Conservation (phyloP, 2,797 vertebrate genomes). For the Enteromius treurensis region DNA sequence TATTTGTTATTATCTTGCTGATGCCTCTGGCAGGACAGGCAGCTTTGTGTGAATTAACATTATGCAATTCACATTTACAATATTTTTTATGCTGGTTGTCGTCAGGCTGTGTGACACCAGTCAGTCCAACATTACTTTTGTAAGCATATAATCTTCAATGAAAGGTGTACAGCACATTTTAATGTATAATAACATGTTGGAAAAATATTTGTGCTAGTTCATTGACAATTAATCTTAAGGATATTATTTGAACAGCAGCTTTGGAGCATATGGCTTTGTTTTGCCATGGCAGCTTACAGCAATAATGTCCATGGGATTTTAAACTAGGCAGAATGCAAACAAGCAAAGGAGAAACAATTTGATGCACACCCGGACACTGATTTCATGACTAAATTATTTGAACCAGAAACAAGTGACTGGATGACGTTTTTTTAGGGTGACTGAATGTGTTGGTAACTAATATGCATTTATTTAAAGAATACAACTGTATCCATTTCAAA, state of each 20-base stretch:
- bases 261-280: constrained; percentile 25
- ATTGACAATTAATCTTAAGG: constrained; percentile 45
- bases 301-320: constrained; percentile 31
- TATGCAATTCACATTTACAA: background rate
- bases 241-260: constrained; percentile 27
- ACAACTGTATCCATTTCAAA: background rate
- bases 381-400: background rate
- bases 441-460: too few species aligned
- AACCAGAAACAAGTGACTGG: background rate
- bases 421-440: background rate
- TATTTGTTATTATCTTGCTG: background rate
- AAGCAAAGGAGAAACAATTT: background rate
- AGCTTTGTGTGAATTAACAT: background rate
- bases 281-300: constrained; percentile 10
- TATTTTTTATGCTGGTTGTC: background rate
- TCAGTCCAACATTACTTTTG: background rate
- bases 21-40: constrained; percentile 12
- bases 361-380: background rate
- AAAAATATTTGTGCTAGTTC: constrained; percentile 31
- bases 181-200: background rate
- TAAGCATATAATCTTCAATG: background rate
- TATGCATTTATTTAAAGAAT: too few species aligned
- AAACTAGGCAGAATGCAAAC: constrained; percentile 10
- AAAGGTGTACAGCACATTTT: background rate
- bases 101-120: background rate